These are phyloP conservation scores for Sebastes cheni DNA, from an alignment of 2,797 vertebrate genomes.

Conservation along the genomic window DNA sequence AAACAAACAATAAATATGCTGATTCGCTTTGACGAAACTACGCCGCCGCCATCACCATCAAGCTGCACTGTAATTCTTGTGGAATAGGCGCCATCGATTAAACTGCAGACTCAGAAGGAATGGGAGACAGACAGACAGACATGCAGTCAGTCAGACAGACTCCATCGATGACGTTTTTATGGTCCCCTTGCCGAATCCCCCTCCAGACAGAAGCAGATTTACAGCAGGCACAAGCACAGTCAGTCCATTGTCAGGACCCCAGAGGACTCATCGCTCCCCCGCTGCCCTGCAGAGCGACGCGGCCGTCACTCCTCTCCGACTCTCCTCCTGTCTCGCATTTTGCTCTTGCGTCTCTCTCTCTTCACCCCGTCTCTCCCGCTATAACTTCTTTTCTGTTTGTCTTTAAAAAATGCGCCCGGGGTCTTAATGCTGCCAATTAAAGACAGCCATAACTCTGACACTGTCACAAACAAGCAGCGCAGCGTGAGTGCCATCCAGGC, in stretches of 20 bases:
- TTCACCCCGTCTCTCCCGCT: neutral
- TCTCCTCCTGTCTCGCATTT: neutral
- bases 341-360: neutral
- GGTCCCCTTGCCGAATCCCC: conserved; percentile 21
- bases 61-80: neutral
- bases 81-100: conserved; percentile 12
- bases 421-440: conserved; percentile 49
- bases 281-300: conserved; percentile 8
- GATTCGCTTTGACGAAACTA: neutral
- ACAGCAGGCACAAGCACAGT: conserved; percentile 58
- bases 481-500: conserved; percentile 43
- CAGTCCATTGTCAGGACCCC: conserved; percentile 57
- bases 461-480: conserved; percentile 59
- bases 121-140: conserved; percentile 20
- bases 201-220: conserved; percentile 62
- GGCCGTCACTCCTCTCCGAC: neutral
- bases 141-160: conserved; percentile 53
- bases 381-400: conserved; percentile 13
- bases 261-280: conserved; percentile 37
- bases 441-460: conserved; percentile 54
- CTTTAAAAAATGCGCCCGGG: conserved; percentile 19
- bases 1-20: neutral
- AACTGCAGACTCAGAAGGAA: neutral
- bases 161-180: conserved; percentile 62
- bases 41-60: neutral